Evolutionary conservation across 2,797 vertebrate genomes (phyloP).

Genomic region (Gallinago stenura): DNA sequence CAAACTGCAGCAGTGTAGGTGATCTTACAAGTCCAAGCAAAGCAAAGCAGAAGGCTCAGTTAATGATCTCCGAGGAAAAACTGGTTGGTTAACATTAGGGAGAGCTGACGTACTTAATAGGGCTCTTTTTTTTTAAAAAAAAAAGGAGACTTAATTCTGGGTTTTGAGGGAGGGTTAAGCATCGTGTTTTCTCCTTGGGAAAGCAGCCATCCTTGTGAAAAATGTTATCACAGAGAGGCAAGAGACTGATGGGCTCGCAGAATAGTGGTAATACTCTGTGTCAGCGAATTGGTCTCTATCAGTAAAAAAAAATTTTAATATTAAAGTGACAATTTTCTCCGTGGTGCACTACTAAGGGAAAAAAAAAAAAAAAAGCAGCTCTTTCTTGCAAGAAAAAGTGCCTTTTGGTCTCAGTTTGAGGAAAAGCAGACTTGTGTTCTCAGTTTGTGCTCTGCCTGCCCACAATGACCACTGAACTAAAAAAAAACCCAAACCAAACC

Average conservation of each 20-base stretch:
- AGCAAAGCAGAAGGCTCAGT: neutral
- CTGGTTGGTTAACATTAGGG: neutral
- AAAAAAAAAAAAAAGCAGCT: neutral
- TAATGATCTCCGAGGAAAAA: neutral
- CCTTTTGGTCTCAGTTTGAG: neutral
- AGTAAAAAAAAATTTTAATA: neutral
- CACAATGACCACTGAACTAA: conserved; percentile 8
- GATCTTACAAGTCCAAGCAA: neutral
- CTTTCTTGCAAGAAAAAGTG: neutral
- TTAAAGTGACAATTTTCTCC: neutral
- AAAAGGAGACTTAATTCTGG: neutral
- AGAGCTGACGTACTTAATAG: neutral
- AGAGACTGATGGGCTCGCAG: neutral
- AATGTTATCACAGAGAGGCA: neutral
- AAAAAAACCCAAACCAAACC: neutral
- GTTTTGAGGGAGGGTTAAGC: neutral
- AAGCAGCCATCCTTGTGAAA: neutral
- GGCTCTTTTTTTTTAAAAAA: neutral
- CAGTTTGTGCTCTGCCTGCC: neutral
- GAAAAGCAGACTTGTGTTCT: neutral
- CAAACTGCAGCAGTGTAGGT: neutral
- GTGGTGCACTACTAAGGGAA: neutral
- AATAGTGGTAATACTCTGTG: neutral
- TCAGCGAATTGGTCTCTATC: neutral
- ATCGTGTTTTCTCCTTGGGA: neutral